A percentile compares a stretch with the other conserved stretches of the same genome.
phyloP scores from a whole-genome alignment of 2,113 vertebrate genomes.

The Pao palembangensis region DNA sequence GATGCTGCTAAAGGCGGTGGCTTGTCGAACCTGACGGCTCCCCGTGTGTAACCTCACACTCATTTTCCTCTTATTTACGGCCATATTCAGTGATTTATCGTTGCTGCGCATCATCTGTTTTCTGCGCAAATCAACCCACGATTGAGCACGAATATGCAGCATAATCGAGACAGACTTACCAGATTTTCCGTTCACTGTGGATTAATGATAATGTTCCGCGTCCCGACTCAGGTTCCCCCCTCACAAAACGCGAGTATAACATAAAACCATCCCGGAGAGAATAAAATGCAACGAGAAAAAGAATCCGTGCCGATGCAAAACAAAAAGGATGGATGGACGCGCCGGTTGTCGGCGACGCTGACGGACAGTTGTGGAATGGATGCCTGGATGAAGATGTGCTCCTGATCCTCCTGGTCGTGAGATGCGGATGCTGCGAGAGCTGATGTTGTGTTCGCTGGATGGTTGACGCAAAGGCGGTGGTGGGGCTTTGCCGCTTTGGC shows the following conservation, averaged over 20 bases:
- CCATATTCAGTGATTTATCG: background rate
- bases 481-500: slow-evolving; percentile 69
- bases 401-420: slow-evolving; percentile 56
- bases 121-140: background rate
- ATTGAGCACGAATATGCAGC: background rate
- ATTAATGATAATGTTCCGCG: slow-evolving; percentile 37
- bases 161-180: slow-evolving; percentile 47
- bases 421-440: slow-evolving; percentile 64
- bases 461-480: slow-evolving; percentile 63
- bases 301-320: slow-evolving; percentile 32
- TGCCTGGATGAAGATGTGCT: slow-evolving; percentile 67
- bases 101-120: slow-evolving; percentile 14
- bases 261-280: slow-evolving; percentile 43
- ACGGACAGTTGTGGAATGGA: slow-evolving; percentile 63
- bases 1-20: slow-evolving; percentile 36
- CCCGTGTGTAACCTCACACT: background rate
- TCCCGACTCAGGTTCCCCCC: slow-evolving; percentile 16
- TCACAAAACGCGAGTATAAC: slow-evolving; percentile 22
- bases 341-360: slow-evolving; percentile 45
- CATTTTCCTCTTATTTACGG: accelerated
- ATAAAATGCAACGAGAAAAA: slow-evolving; percentile 17
- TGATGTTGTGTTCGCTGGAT: slow-evolving; percentile 52
- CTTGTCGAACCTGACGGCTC: background rate
- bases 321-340: slow-evolving; percentile 28
- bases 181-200: slow-evolving; percentile 27